These are phyloP conservation scores for Antechinus flavipes DNA, from an alignment of 2,113 vertebrate genomes.

Conservation along the genomic window DNA sequence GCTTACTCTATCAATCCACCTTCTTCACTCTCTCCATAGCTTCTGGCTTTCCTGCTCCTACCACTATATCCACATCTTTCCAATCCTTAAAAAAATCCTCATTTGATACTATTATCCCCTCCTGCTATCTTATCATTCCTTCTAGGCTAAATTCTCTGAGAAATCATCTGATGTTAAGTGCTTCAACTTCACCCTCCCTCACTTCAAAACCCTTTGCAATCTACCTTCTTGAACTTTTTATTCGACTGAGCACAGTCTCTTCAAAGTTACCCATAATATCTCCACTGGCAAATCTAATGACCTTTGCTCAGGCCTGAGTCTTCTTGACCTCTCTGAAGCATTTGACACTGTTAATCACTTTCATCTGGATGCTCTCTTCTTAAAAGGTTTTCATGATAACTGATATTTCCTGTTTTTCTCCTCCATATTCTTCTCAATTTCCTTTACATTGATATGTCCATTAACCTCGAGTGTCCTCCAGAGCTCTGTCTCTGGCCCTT, in stretches of 20 bases:
- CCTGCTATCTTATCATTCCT: not conserved
- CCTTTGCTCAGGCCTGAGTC: not conserved
- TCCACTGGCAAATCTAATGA: not conserved
- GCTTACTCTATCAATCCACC: not conserved
- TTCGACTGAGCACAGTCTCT: not conserved
- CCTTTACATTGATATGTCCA: not conserved
- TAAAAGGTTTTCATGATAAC: not conserved
- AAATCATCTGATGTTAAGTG: not conserved
- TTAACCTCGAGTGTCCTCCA: not conserved
- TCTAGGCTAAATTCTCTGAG: not conserved
- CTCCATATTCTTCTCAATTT: not conserved
- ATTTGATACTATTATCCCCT: not conserved
- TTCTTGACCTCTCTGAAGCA: not conserved
- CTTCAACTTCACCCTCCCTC: not conserved
- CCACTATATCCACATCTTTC: not conserved
- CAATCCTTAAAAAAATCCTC: not conserved
- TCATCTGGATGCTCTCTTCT: not conserved
- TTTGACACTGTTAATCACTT: not conserved
- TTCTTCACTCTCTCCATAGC: not conserved
- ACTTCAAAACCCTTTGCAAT: not conserved
- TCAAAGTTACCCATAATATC: not conserved
- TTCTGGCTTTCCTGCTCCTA: not conserved
- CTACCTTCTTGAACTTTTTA: not conserved
- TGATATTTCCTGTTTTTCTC: not conserved
- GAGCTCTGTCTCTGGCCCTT: not conserved